Percentiles rank a stretch among this genome's conserved stretches.
Evolutionary conservation across 2,888 invertebrate species (phyloP).

Genomic region (Monochamus alternatus): DNA sequence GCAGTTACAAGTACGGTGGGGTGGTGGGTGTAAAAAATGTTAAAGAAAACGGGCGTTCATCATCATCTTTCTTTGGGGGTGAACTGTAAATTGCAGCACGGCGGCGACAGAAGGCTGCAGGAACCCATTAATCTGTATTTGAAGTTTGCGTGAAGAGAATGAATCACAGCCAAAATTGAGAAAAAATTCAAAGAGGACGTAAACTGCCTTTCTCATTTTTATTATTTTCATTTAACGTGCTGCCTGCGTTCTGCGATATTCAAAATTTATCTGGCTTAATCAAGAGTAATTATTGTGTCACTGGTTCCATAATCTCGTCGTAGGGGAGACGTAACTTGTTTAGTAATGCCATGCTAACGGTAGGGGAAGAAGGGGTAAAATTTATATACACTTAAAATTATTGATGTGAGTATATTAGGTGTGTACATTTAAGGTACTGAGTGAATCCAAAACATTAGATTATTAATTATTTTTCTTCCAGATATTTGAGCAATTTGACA

Average conservation of each 20-base stretch:
- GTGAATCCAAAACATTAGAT: too few species aligned
- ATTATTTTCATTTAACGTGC: constrained; percentile 34
- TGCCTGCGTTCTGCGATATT: constrained; percentile 24
- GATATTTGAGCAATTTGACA: too few species aligned
- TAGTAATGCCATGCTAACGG: too few species aligned
- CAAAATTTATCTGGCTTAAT: constrained; percentile 22
- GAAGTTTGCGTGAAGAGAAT: constrained; percentile 51
- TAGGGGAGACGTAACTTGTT: constrained; percentile 14
- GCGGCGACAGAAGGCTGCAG: constrained; percentile 42
- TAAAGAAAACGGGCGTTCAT: constrained; percentile 36
- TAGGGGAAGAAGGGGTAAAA: too few species aligned
- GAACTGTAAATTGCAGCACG: constrained; percentile 37
- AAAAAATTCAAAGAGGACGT: constrained; percentile 31
- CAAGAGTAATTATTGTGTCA: constrained; percentile 12
- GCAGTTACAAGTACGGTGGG: constrained; percentile 23
- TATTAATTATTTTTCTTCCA: too few species aligned
- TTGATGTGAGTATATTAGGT: too few species aligned
- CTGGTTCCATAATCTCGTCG: constrained; percentile 3
- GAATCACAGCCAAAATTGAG: constrained; percentile 44
- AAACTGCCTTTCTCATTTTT: constrained; percentile 39
- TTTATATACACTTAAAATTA: too few species aligned
- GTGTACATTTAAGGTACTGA: too few species aligned
- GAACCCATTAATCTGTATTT: constrained; percentile 51
- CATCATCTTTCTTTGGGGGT: constrained; percentile 37
- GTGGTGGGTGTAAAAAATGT: constrained; percentile 32